Base-by-base conservation (phyloP, 1,140 invertebrate species). In the Drosophila ficusphila region DNA sequence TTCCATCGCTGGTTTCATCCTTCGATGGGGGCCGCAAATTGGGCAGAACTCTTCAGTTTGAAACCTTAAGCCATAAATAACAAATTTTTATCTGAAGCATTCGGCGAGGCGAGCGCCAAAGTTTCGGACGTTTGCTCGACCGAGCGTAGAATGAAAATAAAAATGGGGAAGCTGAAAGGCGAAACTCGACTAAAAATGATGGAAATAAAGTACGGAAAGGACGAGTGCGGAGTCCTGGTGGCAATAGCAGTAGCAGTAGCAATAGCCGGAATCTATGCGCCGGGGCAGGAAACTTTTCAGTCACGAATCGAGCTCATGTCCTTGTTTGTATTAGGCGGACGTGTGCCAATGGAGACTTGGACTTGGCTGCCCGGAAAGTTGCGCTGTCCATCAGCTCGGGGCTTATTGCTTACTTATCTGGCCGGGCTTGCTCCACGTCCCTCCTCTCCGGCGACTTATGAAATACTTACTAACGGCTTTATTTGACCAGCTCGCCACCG, bases 401-500 rank as follows among this genome's bases (percentile, higher is more conserved):
- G 83, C 78, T 88, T 88, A 88, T 88, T 88, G 82, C 82, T 88
- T 88, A 81, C 56, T 71, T 64, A 64, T 56, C 73, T 67, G 54
- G 21, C 33, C 54, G 5, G 49, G 41, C 27, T 46, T 18, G 12
- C 42, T 39, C 18, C 36, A 16, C 16, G 3, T 4, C 36, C 36
- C 23, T 31, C 62, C 47, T 58, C 70, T 36, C 33, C 27, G 39
- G 53, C 64, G 74, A 88, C 82, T 88, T 88, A 88, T 88, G 82
- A 88, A 89, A 88, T 88, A 88, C 82, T 88, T 88, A 88, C 83
- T 71, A 82, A 75, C 70, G 79, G 82, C 82, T 86, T 88, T 88
- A 86, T 86, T 86, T 86, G 77, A 81, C 73, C 82, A 86, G 56
- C 82, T 71, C 69, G 48, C 77, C 69, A 68, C 68, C 60, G 54